phyloP scores from a whole-genome alignment of 2,888 invertebrate species.

The Blastobasis adustella region DNA sequence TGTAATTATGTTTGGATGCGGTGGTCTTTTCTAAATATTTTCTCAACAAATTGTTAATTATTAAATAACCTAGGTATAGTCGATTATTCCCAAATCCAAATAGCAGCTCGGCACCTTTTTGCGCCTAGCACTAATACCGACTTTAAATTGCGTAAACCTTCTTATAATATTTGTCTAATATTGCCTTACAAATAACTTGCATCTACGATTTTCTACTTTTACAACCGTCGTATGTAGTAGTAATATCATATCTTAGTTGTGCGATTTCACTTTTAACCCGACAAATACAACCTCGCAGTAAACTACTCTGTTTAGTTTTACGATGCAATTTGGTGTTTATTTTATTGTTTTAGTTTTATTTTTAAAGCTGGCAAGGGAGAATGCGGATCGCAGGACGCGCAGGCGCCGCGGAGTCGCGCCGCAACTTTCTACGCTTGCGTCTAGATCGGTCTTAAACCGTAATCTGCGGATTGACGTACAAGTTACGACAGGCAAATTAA shows the following conservation, averaged over 20 bases:
- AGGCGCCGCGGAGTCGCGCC: constrained; percentile 71
- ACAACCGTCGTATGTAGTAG: background rate
- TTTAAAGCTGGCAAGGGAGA: constrained; percentile 57
- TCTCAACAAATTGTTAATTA: too few relatives aligned
- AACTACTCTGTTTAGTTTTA: constrained; percentile 47
- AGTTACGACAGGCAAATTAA: constrained; percentile 66
- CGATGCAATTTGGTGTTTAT: constrained; percentile 31
- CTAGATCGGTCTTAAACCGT: constrained; percentile 70
- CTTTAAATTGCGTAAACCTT: too few relatives aligned
- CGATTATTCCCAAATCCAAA: too few relatives aligned
- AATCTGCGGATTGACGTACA: constrained; percentile 71
- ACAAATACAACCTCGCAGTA: constrained; percentile 37
- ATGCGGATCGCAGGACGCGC: constrained; percentile 68
- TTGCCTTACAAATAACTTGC: too few relatives aligned
- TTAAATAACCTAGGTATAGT: too few relatives aligned
- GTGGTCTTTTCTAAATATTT: background rate
- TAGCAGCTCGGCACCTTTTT: too few relatives aligned
- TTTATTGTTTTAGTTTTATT: constrained; percentile 52
- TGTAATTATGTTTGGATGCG: background rate
- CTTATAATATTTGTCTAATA: too few relatives aligned
- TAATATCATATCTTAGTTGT: constrained; percentile 24
- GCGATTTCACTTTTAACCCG: constrained; percentile 46
- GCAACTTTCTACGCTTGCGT: constrained; percentile 71
- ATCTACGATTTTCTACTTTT: constrained; percentile 16
- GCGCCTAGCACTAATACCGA: too few relatives aligned